phyloP scores from a whole-genome alignment of 2,888 invertebrate species.

The Caenorhabditis sulstoni region DNA sequence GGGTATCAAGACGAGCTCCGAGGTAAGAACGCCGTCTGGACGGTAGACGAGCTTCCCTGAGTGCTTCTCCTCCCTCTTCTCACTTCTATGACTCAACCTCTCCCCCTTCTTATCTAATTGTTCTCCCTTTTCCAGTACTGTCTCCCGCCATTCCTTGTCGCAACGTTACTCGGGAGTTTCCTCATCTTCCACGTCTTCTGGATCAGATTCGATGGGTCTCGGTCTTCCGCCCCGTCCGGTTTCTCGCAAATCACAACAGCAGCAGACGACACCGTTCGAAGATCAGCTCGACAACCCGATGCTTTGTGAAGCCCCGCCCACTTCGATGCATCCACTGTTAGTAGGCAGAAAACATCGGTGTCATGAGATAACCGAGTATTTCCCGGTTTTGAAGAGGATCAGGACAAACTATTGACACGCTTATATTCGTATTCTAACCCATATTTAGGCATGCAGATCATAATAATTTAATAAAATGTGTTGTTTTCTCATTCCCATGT shows the following conservation, averaged over 20 bases:
- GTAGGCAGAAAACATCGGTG: constrained; percentile 31
- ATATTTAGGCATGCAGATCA: constrained; percentile 36
- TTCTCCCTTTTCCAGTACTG: constrained; percentile 40
- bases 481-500: background rate
- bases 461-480: constrained; percentile 31
- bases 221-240: constrained; percentile 60
- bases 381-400: constrained; percentile 44
- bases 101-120: constrained; percentile 10
- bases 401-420: constrained; percentile 20
- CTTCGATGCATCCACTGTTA: constrained; percentile 43
- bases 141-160: constrained; percentile 49
- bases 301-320: constrained; percentile 20
- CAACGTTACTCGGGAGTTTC: constrained; percentile 66
- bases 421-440: constrained; percentile 1
- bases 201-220: constrained; percentile 59
- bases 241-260: constrained; percentile 47
- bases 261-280: constrained; percentile 43
- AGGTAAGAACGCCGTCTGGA: constrained; percentile 30
- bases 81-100: constrained; percentile 8
- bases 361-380: constrained; percentile 42
- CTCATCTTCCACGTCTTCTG: constrained; percentile 58
- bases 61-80: background rate
- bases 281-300: constrained; percentile 49
- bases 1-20: constrained; percentile 58
- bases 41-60: constrained; percentile 9